phyloP scores from a whole-genome alignment of 2,113 vertebrate species.

The Tachycineta bicolor region DNA sequence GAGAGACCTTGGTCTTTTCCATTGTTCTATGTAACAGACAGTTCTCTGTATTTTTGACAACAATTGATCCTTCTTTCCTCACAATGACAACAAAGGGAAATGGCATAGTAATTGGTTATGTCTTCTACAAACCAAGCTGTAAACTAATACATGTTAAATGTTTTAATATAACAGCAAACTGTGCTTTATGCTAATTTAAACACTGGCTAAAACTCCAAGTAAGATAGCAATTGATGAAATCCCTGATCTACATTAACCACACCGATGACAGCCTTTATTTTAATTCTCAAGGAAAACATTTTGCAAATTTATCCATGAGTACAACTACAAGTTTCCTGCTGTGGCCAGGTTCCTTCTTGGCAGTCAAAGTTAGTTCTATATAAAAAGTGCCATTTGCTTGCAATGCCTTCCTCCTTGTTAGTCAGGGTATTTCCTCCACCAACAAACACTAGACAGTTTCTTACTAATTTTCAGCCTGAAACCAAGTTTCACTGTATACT shows the following conservation, averaged over 20 bases:
- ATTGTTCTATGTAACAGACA: not conserved
- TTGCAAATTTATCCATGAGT: not conserved
- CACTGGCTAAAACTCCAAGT: not conserved
- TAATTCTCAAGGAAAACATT: not conserved
- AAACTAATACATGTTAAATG: not conserved
- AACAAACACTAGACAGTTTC: not conserved
- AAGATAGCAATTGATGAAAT: not conserved
- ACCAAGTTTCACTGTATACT: not conserved
- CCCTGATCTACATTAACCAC: not conserved
- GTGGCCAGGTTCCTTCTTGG: not conserved
- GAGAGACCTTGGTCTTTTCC: not conserved
- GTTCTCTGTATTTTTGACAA: not conserved
- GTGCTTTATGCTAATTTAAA: not conserved
- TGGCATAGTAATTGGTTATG: accelerated
- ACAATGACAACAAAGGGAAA: not conserved
- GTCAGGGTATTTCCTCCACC: not conserved
- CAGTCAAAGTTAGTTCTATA: not conserved
- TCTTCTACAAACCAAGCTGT: not conserved
- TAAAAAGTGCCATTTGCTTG: not conserved
- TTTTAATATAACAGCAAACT: not conserved
- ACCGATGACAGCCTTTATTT: not conserved
- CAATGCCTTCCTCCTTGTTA: not conserved
- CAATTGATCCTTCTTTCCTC: not conserved
- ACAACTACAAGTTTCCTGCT: not conserved
- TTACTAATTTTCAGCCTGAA: not conserved